phyloP scores from a whole-genome alignment of 2,797 vertebrate genomes.

The Acrossocheilus fasciatus region DNA sequence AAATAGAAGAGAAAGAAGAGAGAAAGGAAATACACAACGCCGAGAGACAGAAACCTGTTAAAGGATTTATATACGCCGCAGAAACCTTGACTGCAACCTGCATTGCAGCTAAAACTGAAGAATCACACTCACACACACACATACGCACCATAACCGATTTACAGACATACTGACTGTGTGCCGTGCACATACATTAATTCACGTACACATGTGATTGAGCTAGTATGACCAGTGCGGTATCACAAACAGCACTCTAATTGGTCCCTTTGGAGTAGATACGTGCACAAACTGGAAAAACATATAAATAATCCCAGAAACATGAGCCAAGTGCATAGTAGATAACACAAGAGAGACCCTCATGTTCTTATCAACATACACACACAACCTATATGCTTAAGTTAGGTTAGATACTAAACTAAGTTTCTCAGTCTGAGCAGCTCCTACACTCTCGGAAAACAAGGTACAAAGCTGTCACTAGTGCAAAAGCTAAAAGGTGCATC shows the following conservation, averaged over 20 bases:
- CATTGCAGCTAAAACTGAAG: conserved; percentile 44
- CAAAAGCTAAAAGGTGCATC: not conserved
- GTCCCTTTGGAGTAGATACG: conserved; percentile 31
- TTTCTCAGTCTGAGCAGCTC: not conserved
- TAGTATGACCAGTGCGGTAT: conserved; percentile 13
- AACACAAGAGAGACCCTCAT: not conserved
- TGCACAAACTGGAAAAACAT: conserved; percentile 25
- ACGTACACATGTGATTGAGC: not conserved
- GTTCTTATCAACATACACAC: not conserved
- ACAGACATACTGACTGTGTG: not conserved
- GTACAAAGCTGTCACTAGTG: not conserved
- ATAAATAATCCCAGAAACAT: conserved; percentile 3
- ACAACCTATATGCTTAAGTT: not conserved
- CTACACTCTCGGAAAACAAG: not conserved
- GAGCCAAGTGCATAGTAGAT: not conserved
- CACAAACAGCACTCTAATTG: conserved; percentile 25
- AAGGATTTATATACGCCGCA: conserved; percentile 24
- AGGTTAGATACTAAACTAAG: not conserved
- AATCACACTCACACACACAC: conserved; percentile 14
- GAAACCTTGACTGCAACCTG: conserved; percentile 50
- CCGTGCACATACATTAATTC: not conserved
- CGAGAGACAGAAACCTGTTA: not conserved
- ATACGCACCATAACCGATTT: not conserved
- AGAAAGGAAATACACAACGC: not conserved
- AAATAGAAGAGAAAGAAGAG: not conserved